Base-by-base conservation (phyloP, 1,140 invertebrate genomes). In the Teleogryllus occipitalis region DNA sequence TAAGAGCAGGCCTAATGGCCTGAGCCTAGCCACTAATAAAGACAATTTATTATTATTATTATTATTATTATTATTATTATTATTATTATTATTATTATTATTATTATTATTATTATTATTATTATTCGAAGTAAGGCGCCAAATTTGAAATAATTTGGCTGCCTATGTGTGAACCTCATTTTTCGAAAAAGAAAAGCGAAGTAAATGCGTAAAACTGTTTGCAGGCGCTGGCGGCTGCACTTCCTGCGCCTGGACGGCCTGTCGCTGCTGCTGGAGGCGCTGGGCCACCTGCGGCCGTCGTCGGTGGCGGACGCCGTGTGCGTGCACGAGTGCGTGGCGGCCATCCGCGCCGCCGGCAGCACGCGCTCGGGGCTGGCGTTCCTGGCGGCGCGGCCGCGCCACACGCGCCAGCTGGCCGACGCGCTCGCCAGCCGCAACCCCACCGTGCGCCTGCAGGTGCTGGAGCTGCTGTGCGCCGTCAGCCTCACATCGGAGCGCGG, bases 391-490 rank as follows among this genome's bases (percentile, higher is more conserved):
- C 84, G 87, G 49, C 79, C 82, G 7, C 85, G 87, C 72, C 87
- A 87, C 81, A 84, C 85, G 0, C 82, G 84, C 27, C 85, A 87
- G 79, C 84, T 89, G 12, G 84, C 86, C 27, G 85, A 84, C 82
- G 89, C 87, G 54, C 80, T 89, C 75, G 84, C 85, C 74, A 87
- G 87, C 10, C 84, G 84, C 27, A 89, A 89, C 83, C 84, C 85
- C 8, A 86, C 86, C 80, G 87, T 89, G n/a, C 90, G 89, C 83
- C 87, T 89, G 65, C 88, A 89, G 83, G 86, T 89, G 22, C 87
- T 89, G 77, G 88, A 90, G 79, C 82, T 90, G 7, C 82, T 90
- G 39, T 87, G 87, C 73, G 89, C 88, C 0, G 82, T 90, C 6
- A 88, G 87, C 81, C 84, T 89, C 47, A 89, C 88, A 82, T 89